Evolutionary conservation across 2,797 vertebrate genomes (phyloP).

Genomic region (Delichon dasypus): DNA sequence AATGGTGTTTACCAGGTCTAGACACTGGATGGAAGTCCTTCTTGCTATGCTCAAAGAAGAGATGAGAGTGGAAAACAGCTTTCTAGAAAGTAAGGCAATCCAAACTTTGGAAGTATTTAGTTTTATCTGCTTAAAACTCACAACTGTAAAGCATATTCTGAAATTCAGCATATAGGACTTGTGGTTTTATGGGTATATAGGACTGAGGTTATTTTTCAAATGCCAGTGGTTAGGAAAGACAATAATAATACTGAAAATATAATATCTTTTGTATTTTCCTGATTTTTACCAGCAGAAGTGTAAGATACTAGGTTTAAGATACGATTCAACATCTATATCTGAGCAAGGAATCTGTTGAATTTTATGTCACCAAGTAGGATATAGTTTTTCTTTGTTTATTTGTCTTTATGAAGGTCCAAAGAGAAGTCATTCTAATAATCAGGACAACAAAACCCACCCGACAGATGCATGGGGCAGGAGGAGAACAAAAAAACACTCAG

Average conservation of each 20-base stretch:
- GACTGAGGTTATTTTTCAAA: background rate
- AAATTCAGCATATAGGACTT: background rate
- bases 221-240: background rate
- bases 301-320: background rate
- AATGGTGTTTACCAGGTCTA: background rate
- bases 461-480: background rate
- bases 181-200: background rate
- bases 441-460: fast-evolving
- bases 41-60: background rate
- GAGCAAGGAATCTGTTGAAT: background rate
- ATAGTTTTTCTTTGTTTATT: background rate
- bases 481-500: background rate
- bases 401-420: background rate
- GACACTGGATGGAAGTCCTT: background rate
- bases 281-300: background rate
- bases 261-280: background rate
- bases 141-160: background rate
- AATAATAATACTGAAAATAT: background rate
- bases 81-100: background rate
- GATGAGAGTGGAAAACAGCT: background rate
- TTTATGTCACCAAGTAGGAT: background rate
- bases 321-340: fast-evolving
- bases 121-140: background rate
- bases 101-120: background rate
- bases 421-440: background rate